Evolutionary conservation across 2,113 vertebrate species (phyloP), one percentile per base, ranked within the genome.

Genomic region (Bos javanicus): DNA sequence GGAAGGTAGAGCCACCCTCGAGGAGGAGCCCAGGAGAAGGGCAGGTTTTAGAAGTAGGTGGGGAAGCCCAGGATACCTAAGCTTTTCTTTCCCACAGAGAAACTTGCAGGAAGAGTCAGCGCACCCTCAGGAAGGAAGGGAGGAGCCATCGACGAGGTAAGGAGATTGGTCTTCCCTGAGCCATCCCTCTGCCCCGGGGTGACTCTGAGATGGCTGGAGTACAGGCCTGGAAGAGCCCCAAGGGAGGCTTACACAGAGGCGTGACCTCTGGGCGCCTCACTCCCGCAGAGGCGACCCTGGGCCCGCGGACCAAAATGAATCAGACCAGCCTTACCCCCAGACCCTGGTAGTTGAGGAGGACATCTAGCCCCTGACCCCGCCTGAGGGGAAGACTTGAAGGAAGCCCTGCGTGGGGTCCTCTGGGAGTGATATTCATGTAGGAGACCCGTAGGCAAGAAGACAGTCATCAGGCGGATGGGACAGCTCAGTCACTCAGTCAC

Each of bases 61-160:
- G n/a, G 48, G 26, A 52, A 26, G 50, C 71, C 82, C 1, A 0
- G 28, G 33, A 52, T 28, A 87, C 14, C 9, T 67, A 30, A 59
- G 39, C 30, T 94, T 90, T 46, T n/a, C 52, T 67, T 87, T 71
- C 84, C 76, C 86, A n/a, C 88, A 97, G 97, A 92, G 71, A 62
- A 50, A 25, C 39, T 54, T 52, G 43, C 59, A 91, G 28, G 94
- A 17, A 93, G 59, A 96, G 56, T 46, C 67, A 10, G 25, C 0
- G 0, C 5, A 6, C 33, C 62, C 48, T 74, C 57, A 11, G n/a
- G 93, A 81, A 86, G 56, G 28, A 76, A 84, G 19, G 39, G 67
- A 39, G 80, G 56, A 76, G 30, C 48, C 1, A 8, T 60, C n/a
- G 0, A 6, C 30, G 30, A 56, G 98, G 98, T 98, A 95, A 98